Percentiles rank a stretch among this genome's conserved stretches.
Conservation (phyloP, 2,113 vertebrate genomes). For the Puffinus mauretanicus region DNA sequence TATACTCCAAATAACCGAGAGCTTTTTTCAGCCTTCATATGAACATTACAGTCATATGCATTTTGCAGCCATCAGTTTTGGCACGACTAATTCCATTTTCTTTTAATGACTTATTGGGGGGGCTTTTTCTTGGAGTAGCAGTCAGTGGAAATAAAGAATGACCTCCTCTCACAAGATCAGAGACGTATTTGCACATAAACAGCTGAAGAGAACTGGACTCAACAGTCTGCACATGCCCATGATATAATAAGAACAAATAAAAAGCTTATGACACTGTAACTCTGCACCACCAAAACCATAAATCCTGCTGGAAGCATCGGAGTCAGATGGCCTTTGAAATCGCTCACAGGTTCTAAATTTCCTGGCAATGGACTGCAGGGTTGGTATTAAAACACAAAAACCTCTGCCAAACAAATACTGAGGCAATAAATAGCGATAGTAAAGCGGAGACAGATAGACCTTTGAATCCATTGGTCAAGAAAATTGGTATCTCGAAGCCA, state of each 20-base stretch:
- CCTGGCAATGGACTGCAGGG: conserved; percentile 5
- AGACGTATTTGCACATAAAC: conserved; percentile 28
- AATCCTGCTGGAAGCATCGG: conserved; percentile 42
- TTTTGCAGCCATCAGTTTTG: neutral
- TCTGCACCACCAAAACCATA: conserved; percentile 35
- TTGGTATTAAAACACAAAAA: conserved; percentile 42
- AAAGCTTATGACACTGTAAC: conserved; percentile 64
- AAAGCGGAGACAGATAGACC: neutral
- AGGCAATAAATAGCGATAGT: neutral
- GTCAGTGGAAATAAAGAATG: neutral
- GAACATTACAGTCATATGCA: neutral
- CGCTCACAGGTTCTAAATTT: conserved; percentile 56
- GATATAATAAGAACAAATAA: conserved; percentile 59
- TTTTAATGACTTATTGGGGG: neutral
- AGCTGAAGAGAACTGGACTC: conserved; percentile 42
- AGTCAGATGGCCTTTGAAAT: conserved; percentile 58
- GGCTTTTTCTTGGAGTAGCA: neutral
- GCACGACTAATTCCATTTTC: conserved; percentile 12
- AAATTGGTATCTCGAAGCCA: neutral
- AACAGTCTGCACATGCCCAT: conserved; percentile 39
- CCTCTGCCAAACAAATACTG: conserved; percentile 33
- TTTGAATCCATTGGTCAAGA: neutral
- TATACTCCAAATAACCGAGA: neutral
- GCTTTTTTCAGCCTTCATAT: neutral
- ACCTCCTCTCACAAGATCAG: conserved; percentile 14